Conservation (phyloP, 1,140 invertebrate species). For the Aphaenogaster ashmeadi region DNA sequence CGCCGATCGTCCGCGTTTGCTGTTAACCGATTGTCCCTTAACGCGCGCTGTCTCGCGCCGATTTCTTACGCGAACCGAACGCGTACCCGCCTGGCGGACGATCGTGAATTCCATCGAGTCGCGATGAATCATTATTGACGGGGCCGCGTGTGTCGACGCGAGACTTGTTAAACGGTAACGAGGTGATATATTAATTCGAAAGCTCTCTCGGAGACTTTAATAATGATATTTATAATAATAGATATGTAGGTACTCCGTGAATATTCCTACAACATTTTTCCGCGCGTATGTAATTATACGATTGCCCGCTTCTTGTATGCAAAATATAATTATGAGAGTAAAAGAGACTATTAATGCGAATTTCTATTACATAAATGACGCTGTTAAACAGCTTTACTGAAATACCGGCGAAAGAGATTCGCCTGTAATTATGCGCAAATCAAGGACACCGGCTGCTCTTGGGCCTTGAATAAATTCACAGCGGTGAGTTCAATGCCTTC, state of each 20-base stretch:
- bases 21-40: constrained; percentile 68
- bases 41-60: constrained; percentile 43
- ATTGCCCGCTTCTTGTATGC: not conserved
- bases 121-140: constrained; percentile 40
- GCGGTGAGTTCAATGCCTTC: constrained; percentile 75
- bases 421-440: constrained; percentile 60
- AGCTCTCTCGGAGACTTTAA: not conserved
- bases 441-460: constrained; percentile 20
- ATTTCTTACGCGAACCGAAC: constrained; percentile 39
- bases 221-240: constrained; percentile 1
- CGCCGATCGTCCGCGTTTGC: constrained; percentile 43
- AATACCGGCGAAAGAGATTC: constrained; percentile 11
- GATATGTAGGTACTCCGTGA: not conserved
- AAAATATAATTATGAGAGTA: constrained; percentile 15
- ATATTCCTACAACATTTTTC: not conserved
- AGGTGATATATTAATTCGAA: constrained; percentile 23
- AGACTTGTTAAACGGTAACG: constrained; percentile 2
- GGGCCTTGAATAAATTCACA: constrained; percentile 64
- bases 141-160: not conserved
- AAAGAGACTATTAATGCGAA: not conserved
- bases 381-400: constrained; percentile 31
- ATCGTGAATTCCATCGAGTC: not conserved
- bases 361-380: not conserved
- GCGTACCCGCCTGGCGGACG: not conserved
- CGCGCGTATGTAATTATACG: not conserved